Evolutionary conservation across 1,140 invertebrate species (phyloP).

Genomic region (Belonocnema kinseyi): DNA sequence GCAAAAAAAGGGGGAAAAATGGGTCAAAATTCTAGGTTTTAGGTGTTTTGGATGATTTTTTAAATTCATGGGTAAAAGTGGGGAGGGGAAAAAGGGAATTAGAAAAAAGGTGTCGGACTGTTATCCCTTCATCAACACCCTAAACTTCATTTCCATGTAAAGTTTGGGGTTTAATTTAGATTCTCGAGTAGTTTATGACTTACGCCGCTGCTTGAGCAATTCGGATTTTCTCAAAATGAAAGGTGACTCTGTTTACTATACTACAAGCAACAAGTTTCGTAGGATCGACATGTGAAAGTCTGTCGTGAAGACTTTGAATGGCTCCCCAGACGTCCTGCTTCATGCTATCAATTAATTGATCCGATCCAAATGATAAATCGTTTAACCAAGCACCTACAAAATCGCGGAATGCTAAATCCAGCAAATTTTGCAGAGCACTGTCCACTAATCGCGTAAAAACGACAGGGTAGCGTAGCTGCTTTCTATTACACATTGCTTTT

Average conservation of each 20-base stretch:
- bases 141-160: no score
- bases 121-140: no score
- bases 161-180: no score
- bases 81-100: no score
- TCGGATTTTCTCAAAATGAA: constrained; percentile 91
- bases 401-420: constrained; percentile 87
- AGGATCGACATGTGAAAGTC: constrained; percentile 85
- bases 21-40: no score
- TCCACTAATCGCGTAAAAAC: constrained; percentile 89
- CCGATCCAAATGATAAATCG: constrained; percentile 79
- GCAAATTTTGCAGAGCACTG: constrained; percentile 86
- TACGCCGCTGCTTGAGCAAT: constrained; percentile 85
- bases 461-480: constrained; percentile 77
- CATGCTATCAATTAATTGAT: constrained; percentile 79
- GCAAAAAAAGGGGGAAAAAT: background rate
- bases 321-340: constrained; percentile 90
- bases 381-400: constrained; percentile 86
- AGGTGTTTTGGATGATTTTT: no score
- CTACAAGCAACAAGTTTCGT: constrained; percentile 89
- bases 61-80: no score
- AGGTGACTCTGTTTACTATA: constrained; percentile 86
- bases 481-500: constrained; percentile 56
- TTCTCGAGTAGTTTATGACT: constrained; percentile 62
- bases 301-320: constrained; percentile 84
- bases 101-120: no score